Evolutionary conservation across 2,113 vertebrate genomes (phyloP).

Genomic region (Plecturocebus donacophilus): DNA sequence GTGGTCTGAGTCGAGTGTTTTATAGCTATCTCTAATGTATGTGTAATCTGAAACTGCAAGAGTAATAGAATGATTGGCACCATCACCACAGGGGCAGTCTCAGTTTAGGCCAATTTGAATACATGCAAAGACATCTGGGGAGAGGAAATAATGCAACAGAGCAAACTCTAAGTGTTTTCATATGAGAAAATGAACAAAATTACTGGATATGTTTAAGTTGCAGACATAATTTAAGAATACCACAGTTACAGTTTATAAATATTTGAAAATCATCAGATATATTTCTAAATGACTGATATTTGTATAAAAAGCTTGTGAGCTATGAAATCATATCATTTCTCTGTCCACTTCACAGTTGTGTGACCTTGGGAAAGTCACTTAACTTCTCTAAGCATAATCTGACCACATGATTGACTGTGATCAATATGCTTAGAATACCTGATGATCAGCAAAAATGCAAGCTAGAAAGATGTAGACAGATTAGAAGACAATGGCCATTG

Average conservation of each 20-base stretch:
- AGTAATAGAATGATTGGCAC: not conserved
- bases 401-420: too few species aligned
- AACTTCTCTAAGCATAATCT: not conserved
- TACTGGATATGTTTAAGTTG: not conserved
- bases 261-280: not conserved
- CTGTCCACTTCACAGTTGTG: not conserved
- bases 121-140: not conserved
- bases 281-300: not conserved
- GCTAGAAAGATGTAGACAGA: not conserved
- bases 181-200: not conserved
- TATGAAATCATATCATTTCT: too few species aligned
- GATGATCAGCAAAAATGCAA: not conserved
- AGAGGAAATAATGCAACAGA: not conserved
- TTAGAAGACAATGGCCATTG: not conserved
- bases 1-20: not conserved
- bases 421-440: not conserved
- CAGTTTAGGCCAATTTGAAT: not conserved
- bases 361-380: not conserved
- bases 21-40: not conserved
- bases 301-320: too few species aligned
- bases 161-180: not conserved
- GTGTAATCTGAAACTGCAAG: not conserved
- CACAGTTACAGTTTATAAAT: not conserved
- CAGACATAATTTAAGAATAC: not conserved
- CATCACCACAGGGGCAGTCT: too few species aligned